phyloP scores from a whole-genome alignment of 2,797 vertebrate genomes.

The Tangara arthus region DNA sequence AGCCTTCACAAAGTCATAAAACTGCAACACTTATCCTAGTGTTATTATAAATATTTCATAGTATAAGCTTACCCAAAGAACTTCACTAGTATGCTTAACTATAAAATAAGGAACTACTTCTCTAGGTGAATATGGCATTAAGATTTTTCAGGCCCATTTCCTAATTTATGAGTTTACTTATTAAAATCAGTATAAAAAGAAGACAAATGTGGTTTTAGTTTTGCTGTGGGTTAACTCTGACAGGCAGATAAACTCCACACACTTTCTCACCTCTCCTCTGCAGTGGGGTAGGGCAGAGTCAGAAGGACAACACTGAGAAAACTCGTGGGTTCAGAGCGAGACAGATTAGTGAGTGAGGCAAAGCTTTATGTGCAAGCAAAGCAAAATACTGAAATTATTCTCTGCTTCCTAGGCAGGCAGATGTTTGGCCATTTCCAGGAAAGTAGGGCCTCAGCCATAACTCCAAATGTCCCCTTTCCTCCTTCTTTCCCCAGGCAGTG shows the following conservation, averaged over 20 bases:
- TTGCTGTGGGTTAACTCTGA: not conserved
- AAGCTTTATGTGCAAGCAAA: not conserved
- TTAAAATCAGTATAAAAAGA: not conserved
- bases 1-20: not conserved
- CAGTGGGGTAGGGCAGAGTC: not conserved
- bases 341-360: not conserved
- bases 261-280: not conserved
- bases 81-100: not conserved
- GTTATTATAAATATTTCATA: not conserved
- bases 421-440: not conserved
- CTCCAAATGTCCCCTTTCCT: not conserved
- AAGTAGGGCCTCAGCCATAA: not conserved
- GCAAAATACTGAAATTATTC: not conserved
- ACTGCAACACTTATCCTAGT: not conserved
- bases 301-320: not conserved
- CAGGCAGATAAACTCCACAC: not conserved
- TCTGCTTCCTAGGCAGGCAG: not conserved
- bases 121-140: not conserved
- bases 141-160: not conserved
- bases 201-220: not conserved
- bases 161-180: not conserved
- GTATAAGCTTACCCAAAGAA: not conserved
- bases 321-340: not conserved
- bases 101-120: not conserved
- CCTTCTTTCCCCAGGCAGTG: not conserved